Base-by-base conservation (phyloP, 2,888 invertebrate species). In the Dryomyza anilis region DNA sequence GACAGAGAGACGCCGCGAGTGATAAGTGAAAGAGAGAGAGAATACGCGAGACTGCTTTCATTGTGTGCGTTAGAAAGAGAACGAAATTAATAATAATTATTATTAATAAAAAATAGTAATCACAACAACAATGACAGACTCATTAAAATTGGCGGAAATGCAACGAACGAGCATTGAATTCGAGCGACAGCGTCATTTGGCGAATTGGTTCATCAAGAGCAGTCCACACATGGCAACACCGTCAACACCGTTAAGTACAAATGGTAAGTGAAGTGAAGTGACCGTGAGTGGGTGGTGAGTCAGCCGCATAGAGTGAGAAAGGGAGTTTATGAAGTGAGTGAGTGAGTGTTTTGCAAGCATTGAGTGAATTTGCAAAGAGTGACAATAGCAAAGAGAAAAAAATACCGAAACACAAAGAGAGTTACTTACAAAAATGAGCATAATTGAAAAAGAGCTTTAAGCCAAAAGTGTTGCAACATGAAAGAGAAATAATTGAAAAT, bases 161-260 rank as follows among this genome's bases (percentile, higher is more conserved):
- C 83, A 83, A 76, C 80, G 83, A 72, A 81, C 79, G 70, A 83
- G 81, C 74, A 82, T 83, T 72, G 83, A 83, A 71, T 82, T 82
- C 69, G 83, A 83, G 75, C 79, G 83, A 74, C 83, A 83, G 75
- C 79, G 83, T 74, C 83, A 83, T 77, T 74, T 83, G 75, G 82
- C 83, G 71, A 83, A 83, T 79, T 83, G 83, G 83, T 79, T 83
- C 69, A 81, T 83, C 65, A 83, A 83, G 72, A 83, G 82, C 71
- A 81, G 83, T 72, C 81, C 82, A 65, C 83, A 83, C 72, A 83
- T 83, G 83, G 81, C 82, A 68, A 78, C 79, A 63, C 78, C 81
- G 61, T 70, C 74, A 63, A 71, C 74, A 64, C 70, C 77, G 57
- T 70, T 73, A 64, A 66, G 67, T 66, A 63, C 70, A 60, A 64